Base-by-base conservation (phyloP, 2,113 vertebrate genomes). In the Abramis brama region DNA sequence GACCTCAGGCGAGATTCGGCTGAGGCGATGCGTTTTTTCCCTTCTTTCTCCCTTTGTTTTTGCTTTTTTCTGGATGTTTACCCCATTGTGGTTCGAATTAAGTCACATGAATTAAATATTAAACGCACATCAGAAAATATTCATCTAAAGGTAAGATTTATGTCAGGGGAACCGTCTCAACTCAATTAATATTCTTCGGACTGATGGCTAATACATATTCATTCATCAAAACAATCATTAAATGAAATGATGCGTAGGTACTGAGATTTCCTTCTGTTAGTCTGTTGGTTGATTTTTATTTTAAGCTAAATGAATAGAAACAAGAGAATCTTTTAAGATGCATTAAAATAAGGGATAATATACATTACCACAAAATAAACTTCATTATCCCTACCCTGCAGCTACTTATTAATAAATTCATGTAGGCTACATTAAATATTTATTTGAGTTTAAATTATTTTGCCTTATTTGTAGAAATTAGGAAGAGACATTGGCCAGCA, bases 101-200 rank as follows among this genome's bases (percentile, higher is more conserved):
- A 71, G 90, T 92, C 91, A 91, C 92, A 94, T 93, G 91, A 95
- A 94, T 93, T 91, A 94, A 94, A 93, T 94, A 94, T 94, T 92
- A 94, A 94, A 93, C 90, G 88, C 87, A 90, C 92, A 91, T 93
- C 89, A 79, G 55, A 90, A 91, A 91, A 91, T 86, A 79, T 93
- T 93, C 89, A 93, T 94, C 92, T 94, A 91, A 91, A 94, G 92
- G 94, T 94, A 90, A 92, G 90, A 92, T 91, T 88, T 91, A 88
- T 88, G 93, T 92, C 91, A 89, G 91, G 92, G 91, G 90, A 92
- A 88, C 86, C 85, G 89, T 92, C 86, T 74, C 86, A 86, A 90
- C 92, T 92, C 93, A 89, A 91, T 92, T 83, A 62, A 92, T 86
- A 86, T 87, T 83, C 92, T 87, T 76, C n/a, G 60, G 66, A 91